Evolutionary conservation across 1,140 invertebrate species (phyloP).

Genomic region (Chlorops oryzae): DNA sequence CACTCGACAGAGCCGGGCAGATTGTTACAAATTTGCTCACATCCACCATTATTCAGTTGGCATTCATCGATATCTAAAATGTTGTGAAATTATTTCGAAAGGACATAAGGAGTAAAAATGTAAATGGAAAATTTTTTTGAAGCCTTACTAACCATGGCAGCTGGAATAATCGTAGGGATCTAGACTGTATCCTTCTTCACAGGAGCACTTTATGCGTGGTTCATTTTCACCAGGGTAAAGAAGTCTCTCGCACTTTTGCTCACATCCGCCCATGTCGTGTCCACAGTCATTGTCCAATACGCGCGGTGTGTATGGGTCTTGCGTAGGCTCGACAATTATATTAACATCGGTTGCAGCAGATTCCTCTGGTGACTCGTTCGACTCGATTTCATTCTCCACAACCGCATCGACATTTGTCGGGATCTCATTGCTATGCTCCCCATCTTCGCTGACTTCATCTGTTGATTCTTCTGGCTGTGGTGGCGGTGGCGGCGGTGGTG

Average conservation of each 20-base stretch:
- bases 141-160: conserved; percentile 31
- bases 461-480: conserved; percentile 12
- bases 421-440: conserved; percentile 14
- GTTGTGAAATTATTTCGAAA: not conserved
- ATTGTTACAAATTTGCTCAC: conserved; percentile 61
- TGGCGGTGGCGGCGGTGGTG: conserved; percentile 22
- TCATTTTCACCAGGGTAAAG: conserved; percentile 36
- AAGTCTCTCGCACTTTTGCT: conserved; percentile 40
- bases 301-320: conserved; percentile 33
- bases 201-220: conserved; percentile 34
- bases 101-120: not conserved
- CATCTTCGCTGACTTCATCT: not conserved
- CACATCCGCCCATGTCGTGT: conserved; percentile 37
- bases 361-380: not conserved
- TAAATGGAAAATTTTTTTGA: not conserved
- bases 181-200: conserved; percentile 35
- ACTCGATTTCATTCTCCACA: conserved; percentile 6
- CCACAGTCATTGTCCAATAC: conserved; percentile 33
- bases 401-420: conserved; percentile 12
- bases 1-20: conserved; percentile 65
- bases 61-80: conserved; percentile 73
- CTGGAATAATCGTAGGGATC: conserved; percentile 30
- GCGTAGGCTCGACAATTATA: conserved; percentile 20
- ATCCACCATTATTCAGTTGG: conserved; percentile 59
- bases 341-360: conserved; percentile 15